phyloP scores from a whole-genome alignment of 2,888 invertebrate species.

The Aphidoletes aphidimyza region DNA sequence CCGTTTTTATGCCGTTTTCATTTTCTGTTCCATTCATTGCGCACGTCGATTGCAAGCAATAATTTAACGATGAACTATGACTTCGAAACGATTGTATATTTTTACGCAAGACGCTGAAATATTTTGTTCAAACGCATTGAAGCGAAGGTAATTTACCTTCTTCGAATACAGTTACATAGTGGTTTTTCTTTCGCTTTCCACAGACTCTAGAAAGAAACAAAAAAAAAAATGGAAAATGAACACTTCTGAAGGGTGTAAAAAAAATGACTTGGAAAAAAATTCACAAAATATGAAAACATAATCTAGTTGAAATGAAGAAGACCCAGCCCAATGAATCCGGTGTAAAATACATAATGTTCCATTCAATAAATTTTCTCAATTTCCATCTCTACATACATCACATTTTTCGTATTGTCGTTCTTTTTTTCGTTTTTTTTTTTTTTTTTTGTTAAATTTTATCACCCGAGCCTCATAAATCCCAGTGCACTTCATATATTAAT shows the following conservation, averaged over 20 bases:
- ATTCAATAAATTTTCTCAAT: conserved; percentile 50
- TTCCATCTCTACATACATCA: conserved; percentile 28
- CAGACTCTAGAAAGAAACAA: not conserved
- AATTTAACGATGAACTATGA: conserved; percentile 18
- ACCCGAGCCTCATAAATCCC: conserved; percentile 26
- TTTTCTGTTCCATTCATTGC: not conserved
- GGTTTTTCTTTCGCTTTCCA: not conserved
- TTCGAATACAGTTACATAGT: not conserved
- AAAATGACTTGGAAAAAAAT: too few relatives aligned
- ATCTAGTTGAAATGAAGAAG: not conserved
- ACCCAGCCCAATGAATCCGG: not conserved
- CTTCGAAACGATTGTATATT: not conserved
- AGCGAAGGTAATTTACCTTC: conserved; percentile 43
- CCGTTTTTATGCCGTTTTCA: not conserved
- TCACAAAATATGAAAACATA: not conserved
- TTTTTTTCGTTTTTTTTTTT: not conserved
- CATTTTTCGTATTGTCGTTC: not conserved
- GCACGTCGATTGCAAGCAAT: not conserved
- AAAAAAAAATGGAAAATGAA: not conserved
- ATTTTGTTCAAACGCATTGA: not conserved
- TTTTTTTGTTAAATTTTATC: not conserved
- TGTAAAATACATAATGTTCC: not conserved
- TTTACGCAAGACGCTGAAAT: not conserved
- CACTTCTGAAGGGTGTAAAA: too few relatives aligned
- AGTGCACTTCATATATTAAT: conserved; percentile 53